phyloP scores from a whole-genome alignment of 2,797 vertebrate species.

The Enteromius viviparus region DNA sequence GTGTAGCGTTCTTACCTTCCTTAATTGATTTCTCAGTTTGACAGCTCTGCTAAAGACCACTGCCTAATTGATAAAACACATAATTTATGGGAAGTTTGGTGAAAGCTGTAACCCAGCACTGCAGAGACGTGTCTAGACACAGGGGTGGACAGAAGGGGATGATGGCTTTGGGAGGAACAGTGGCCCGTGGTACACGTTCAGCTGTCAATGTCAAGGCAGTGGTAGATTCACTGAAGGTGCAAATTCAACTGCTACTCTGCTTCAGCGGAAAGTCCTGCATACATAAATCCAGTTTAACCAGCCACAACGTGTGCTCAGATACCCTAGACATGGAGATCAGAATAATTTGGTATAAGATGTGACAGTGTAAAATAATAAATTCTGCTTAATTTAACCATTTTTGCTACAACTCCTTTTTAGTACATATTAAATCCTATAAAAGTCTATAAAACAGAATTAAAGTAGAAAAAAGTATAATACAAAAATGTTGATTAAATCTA shows the following conservation, averaged over 20 bases:
- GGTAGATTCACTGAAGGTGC: slow-evolving; percentile 1
- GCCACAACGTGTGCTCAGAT: background rate
- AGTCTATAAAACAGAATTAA: background rate
- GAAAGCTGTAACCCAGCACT: background rate
- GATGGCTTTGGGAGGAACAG: slow-evolving; percentile 25
- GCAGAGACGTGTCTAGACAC: slow-evolving; percentile 6
- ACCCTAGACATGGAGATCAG: background rate
- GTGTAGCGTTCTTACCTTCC: slow-evolving; percentile 40
- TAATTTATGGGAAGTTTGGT: slow-evolving; percentile 42
- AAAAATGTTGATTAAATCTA: background rate
- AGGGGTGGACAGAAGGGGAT: background rate
- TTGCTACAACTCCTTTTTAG: background rate
- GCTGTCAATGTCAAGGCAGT: slow-evolving; percentile 32
- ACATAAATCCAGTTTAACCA: background rate
- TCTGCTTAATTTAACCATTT: background rate
- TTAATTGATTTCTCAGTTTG: slow-evolving; percentile 52
- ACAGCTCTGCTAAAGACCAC: slow-evolving; percentile 40
- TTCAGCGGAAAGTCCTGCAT: background rate
- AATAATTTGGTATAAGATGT: background rate
- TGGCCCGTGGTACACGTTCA: background rate
- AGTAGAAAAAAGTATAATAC: background rate
- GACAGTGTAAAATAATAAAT: background rate
- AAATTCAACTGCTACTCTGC: background rate
- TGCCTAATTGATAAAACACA: slow-evolving; percentile 53
- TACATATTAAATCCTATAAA: background rate